Percentiles rank a stretch among this genome's conserved stretches.
phyloP scores from a whole-genome alignment of 2,797 vertebrate genomes.

The Chelidonichthys spinosus region DNA sequence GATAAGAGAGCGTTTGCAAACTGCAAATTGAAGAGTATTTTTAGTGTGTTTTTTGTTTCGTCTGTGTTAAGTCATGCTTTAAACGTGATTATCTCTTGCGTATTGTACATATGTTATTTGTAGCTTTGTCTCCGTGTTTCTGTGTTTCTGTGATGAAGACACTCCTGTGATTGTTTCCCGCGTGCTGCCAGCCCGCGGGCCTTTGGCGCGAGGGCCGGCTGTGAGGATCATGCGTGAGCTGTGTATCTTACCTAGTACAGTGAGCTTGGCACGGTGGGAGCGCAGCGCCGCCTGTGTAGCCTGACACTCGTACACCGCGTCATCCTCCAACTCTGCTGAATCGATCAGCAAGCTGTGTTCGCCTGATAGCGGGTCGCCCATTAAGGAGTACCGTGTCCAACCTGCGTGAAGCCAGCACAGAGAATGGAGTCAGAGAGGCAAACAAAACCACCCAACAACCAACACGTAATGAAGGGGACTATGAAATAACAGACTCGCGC shows the following conservation, averaged over 20 bases:
- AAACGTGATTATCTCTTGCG: constrained; percentile 16
- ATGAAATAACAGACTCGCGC: constrained; percentile 66
- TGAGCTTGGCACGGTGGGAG: constrained; percentile 90
- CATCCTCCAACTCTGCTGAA: constrained; percentile 88
- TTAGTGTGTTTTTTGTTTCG: constrained; percentile 11
- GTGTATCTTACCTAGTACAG: constrained; percentile 88
- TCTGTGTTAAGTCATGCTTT: constrained; percentile 18
- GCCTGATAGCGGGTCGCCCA: constrained; percentile 87
- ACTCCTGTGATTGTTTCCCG: constrained; percentile 54
- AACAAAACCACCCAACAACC: constrained; percentile 65
- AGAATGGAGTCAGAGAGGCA: constrained; percentile 73
- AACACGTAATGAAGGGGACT: constrained; percentile 66
- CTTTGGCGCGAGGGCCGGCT: constrained; percentile 58
- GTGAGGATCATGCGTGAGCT: constrained; percentile 70
- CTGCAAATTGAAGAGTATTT: constrained; percentile 26
- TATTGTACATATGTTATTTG: constrained; percentile 15
- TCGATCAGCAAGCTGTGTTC: constrained; percentile 93
- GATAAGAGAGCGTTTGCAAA: constrained; percentile 53
- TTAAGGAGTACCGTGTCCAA: constrained; percentile 92
- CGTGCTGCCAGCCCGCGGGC: constrained; percentile 54
- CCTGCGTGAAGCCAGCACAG: constrained; percentile 81
- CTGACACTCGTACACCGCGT: constrained; percentile 93
- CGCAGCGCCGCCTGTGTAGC: constrained; percentile 91
- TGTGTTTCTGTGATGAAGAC: constrained; percentile 59
- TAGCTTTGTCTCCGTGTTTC: constrained; percentile 34